These are phyloP conservation scores for Peribatodes rhomboidaria DNA, from an alignment of 2,888 invertebrate genomes.

Conservation along the genomic window DNA sequence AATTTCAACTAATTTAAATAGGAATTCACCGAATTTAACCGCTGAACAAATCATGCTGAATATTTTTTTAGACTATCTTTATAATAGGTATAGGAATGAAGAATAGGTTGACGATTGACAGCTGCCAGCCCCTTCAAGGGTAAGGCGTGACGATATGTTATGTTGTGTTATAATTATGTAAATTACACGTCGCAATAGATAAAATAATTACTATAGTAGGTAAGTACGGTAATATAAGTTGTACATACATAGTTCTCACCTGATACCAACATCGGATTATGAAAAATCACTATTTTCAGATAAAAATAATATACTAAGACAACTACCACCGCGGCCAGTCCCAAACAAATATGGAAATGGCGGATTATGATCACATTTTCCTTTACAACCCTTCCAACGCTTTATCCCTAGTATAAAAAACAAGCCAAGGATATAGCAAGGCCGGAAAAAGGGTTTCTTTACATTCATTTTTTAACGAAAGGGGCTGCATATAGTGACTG, in stretches of 20 bases:
- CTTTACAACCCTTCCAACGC: conserved; percentile 71
- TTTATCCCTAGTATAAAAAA: conserved; percentile 64
- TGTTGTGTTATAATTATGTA: too few species aligned
- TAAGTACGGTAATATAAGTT: too few species aligned
- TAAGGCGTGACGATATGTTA: too few species aligned
- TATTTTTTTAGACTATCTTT: too few species aligned
- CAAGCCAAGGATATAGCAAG: conserved; percentile 50
- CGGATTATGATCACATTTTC: conserved; percentile 78
- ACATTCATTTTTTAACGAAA: conserved; percentile 70
- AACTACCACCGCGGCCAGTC: conserved; percentile 50
- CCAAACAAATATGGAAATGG: conserved; percentile 73
- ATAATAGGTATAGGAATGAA: too few species aligned
- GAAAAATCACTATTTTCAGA: conserved; percentile 22
- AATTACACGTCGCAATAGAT: too few species aligned
- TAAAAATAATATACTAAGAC: conserved; percentile 36
- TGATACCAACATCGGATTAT: neutral
- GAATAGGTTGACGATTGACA: too few species aligned
- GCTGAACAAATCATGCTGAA: neutral
- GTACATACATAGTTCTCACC: too few species aligned
- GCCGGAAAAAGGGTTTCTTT: conserved; percentile 61
- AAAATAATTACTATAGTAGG: too few species aligned
- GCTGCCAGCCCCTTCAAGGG: too few species aligned
- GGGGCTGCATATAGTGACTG: conserved; percentile 61
- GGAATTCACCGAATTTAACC: too few species aligned
- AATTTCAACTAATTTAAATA: too few species aligned